Base-by-base conservation (phyloP, 1,140 invertebrate species). In the Heliconius hermathena region DNA sequence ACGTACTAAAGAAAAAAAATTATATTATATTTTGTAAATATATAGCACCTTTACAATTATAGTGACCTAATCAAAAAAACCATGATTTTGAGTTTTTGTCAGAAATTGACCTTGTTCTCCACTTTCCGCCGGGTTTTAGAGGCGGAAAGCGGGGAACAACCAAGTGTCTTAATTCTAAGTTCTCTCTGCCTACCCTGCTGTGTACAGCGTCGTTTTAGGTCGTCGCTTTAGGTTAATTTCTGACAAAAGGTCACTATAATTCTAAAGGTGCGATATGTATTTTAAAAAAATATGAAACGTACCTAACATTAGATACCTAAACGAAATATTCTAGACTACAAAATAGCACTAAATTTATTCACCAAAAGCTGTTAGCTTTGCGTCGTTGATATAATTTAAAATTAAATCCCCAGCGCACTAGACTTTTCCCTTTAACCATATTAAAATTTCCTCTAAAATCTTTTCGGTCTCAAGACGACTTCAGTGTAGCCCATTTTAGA, bases 391-490 rank as follows among this genome's bases (percentile, higher is more conserved):
- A 81, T 83, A 81, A 78, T 83, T 83, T 81, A 77, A 81, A 80
- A 83, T 77, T 79, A 81, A 81, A 79, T 79, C 79, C 54, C 71
- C 13, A 76, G 71, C 33, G 76, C 79, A 52, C 71, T 83, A 33
- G 71, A 72, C 70, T 71, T 41, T 72, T 71, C 71, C 73, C 82
- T 75, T 81, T 83, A 54, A 71, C 72, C 60, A 81, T 88, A 88
- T 89, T 89, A 89, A 85, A 89, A 88, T 86, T 83, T 87, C 77
- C 78, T 38, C 73, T 70, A 75, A 82, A 83, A 86, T 79, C 79
- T 80, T 73, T 81, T 79, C 78, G 74, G 71, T 81, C 72, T 81
- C 75, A 83, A 83, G 81, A 81, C 79, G 66, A 26, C 26, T 70
- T 74, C 76, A 54, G 52, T 75, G 78, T 71, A 82, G 79, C 81